Evolutionary conservation across 1,140 invertebrate species (phyloP), one percentile per base, ranked within the genome.

Genomic region (Zaprionus davidi): DNA sequence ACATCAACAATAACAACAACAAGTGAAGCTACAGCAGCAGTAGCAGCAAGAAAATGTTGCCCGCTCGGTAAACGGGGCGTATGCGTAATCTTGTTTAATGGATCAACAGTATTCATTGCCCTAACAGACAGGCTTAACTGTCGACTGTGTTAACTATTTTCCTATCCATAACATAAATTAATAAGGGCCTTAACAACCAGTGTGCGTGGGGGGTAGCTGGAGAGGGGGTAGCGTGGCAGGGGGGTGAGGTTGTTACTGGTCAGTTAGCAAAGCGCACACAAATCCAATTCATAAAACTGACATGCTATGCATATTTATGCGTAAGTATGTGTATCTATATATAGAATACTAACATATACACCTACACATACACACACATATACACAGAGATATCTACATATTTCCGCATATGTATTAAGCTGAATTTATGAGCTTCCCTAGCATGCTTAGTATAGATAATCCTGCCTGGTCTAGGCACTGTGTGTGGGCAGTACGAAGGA

Each of bases 71-170:
- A 58, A 49, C 34, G 34, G 55, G 63, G 68, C 79, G 82, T 85
- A 85, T 86, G 49, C 75, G 71, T 86, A 85, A 86, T 85, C 82
- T 71, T 72, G 65, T 60, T 86, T 69, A 78, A 76, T 67, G 78
- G 49, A 75, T 81, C 60, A 71, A 68, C 72, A 69, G 71, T 80
- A 65, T 56, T 68, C 56, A 71, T 64, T 66, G 75, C 51, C 44
- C 28, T 9, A 56, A 31, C 24, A 31, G 41, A 51, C 65, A 44
- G 68, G 81, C 78, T 70, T 64, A 55, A 63, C 13, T 24, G 31
- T 17, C 24, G 38, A 49, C 46, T 59, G 31, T 62, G 38, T 38
- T 59, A 75, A 72, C 78, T 78, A 81, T 66, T 78, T 85, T 81
- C 56, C 58, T 51, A 76, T 71, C 51, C 59, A 22, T 15, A 78